phyloP scores from a whole-genome alignment of 64 coral and sea anemone genomes.

The Montipora efflorescens region DNA sequence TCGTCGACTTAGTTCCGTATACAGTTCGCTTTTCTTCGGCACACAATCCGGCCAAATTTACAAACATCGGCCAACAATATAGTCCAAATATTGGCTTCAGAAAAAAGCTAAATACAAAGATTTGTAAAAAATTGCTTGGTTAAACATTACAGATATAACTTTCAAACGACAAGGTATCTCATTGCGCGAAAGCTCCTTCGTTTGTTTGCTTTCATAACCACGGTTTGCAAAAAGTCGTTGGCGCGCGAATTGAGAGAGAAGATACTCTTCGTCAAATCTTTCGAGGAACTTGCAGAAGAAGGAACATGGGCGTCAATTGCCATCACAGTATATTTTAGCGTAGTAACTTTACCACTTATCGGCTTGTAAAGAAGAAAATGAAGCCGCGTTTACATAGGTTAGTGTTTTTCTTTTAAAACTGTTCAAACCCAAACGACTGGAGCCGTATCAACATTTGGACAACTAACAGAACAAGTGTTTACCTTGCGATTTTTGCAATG shows the following conservation, averaged over 20 bases:
- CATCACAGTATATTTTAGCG: not conserved
- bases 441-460: slow-evolving; percentile 26
- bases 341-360: not conserved
- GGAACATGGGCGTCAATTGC: not conserved
- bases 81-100: slow-evolving; percentile 53
- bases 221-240: not conserved
- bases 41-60: slow-evolving; percentile 39
- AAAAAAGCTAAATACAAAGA: slow-evolving; percentile 41
- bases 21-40: slow-evolving; percentile 30
- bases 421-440: slow-evolving; percentile 23
- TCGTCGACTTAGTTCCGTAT: slow-evolving; percentile 1
- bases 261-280: not conserved
- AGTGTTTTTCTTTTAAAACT: slow-evolving; percentile 2
- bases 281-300: not conserved
- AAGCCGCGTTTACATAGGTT: slow-evolving; percentile 7
- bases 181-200: not conserved
- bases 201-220: slow-evolving; percentile 4
- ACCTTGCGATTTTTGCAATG: not conserved
- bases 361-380: not conserved
- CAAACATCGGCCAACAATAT: slow-evolving; percentile 38
- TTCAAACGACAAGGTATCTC: slow-evolving; percentile 30
- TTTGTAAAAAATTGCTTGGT: slow-evolving; percentile 35
- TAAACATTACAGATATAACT: slow-evolving; percentile 28
- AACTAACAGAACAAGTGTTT: slow-evolving; percentile 19
- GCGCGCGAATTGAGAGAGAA: not conserved